Evolutionary conservation across 2,113 vertebrate genomes (phyloP).

Genomic region (Upupa epops): DNA sequence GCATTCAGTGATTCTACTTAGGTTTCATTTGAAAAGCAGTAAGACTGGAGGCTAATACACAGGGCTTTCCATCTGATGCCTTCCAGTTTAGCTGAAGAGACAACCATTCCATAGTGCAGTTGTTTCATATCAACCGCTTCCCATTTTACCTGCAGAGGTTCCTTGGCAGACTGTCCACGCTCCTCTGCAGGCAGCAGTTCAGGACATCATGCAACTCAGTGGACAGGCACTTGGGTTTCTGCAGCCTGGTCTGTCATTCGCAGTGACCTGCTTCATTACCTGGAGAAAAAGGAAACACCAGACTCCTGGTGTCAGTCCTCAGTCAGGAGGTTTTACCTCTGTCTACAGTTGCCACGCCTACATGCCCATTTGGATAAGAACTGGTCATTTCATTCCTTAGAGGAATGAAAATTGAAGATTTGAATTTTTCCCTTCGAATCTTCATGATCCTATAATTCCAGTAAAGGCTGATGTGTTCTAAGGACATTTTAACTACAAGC

Average conservation of each 20-base stretch:
- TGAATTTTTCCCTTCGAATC: too few relatives aligned
- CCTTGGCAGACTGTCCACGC: conserved; percentile 96
- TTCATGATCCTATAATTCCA: too few relatives aligned
- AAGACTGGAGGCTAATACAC: background rate
- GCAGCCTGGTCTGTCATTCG: conserved; percentile 94
- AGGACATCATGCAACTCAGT: conserved; percentile 96
- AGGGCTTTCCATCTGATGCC: background rate
- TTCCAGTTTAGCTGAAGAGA: background rate
- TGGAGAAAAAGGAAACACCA: conserved; percentile 15
- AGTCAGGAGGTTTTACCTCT: too few relatives aligned
- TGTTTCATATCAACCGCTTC: background rate
- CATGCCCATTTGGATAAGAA: too few relatives aligned
- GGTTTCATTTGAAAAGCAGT: too few relatives aligned
- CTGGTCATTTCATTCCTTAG: too few relatives aligned
- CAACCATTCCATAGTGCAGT: accelerated
- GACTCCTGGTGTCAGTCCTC: background rate
- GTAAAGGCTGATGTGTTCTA: too few relatives aligned
- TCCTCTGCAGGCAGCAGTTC: conserved; percentile 97
- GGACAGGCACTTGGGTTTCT: conserved; percentile 95
- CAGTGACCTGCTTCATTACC: conserved; percentile 98
- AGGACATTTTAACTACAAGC: too few relatives aligned
- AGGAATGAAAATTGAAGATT: too few relatives aligned
- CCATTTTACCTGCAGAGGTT: conserved; percentile 89
- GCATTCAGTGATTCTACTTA: too few relatives aligned
- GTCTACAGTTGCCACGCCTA: too few relatives aligned